Evolutionary conservation across 2,113 vertebrate genomes (phyloP).

Genomic region (Chaetura pelagica): DNA sequence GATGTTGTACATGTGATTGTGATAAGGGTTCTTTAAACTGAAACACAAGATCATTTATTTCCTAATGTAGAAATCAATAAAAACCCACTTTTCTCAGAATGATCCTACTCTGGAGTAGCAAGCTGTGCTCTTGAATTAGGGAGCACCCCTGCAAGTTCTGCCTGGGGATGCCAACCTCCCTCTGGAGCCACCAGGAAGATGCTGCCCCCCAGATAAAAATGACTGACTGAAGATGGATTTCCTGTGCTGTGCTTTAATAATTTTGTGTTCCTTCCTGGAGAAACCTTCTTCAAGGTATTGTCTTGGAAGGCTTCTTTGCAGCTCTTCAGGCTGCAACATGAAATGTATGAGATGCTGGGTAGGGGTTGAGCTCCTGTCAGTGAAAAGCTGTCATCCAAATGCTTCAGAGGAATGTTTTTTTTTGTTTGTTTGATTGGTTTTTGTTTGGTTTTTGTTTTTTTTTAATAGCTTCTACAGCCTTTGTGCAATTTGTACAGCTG

Average conservation of each 20-base stretch:
- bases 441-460: no score
- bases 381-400: background rate
- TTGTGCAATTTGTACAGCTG: background rate
- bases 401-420: background rate
- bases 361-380: background rate
- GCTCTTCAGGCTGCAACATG: background rate
- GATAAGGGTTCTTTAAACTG: background rate
- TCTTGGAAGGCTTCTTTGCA: background rate
- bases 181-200: background rate
- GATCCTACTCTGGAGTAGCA: background rate
- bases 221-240: background rate
- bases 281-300: background rate
- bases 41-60: background rate
- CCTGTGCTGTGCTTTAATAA: background rate
- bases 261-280: background rate
- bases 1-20: background rate
- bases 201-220: background rate
- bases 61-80: fast-evolving
- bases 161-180: background rate
- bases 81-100: background rate
- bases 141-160: background rate
- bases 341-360: background rate
- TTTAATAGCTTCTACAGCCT: background rate
- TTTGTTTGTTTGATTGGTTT: no score
- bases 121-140: background rate